phyloP scores from a whole-genome alignment of 2,888 invertebrate genomes.

The Acanthoscelides obtectus region DNA sequence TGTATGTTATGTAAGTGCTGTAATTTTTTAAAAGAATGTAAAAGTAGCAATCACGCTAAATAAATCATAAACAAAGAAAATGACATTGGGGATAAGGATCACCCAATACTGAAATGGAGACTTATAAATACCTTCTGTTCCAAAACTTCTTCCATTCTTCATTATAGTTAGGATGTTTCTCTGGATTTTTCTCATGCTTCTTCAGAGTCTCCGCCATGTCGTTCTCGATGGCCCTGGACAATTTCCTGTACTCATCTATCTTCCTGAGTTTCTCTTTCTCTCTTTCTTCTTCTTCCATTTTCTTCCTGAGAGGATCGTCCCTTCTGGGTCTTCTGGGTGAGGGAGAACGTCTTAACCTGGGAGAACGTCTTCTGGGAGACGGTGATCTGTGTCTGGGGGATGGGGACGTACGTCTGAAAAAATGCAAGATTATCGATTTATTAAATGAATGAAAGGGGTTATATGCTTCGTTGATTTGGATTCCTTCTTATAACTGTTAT shows the following conservation, averaged over 20 bases:
- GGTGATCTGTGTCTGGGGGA: constrained; percentile 5
- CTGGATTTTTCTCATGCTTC: constrained; percentile 78
- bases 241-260: constrained; percentile 51
- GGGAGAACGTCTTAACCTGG: background rate
- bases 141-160: constrained; percentile 90
- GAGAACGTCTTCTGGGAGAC: constrained; percentile 1
- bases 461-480: no score
- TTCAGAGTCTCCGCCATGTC: constrained; percentile 62
- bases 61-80: background rate
- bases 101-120: no score
- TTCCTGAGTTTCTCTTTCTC: constrained; percentile 44
- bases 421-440: no score
- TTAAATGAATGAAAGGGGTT: no score
- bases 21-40: constrained; percentile 1
- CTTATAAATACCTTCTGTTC: constrained; percentile 64
- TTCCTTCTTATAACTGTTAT: no score
- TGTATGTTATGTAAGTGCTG: background rate
- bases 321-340: background rate
- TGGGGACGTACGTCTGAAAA: constrained; percentile 9
- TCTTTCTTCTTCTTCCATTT: constrained; percentile 13
- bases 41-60: no score
- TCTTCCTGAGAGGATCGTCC: constrained; percentile 10
- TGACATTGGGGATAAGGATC: no score
- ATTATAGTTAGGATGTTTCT: constrained; percentile 82
- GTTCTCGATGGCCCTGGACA: constrained; percentile 51